Conservation (phyloP, 2,888 invertebrate genomes). For the Pogonocherus hispidulus region DNA sequence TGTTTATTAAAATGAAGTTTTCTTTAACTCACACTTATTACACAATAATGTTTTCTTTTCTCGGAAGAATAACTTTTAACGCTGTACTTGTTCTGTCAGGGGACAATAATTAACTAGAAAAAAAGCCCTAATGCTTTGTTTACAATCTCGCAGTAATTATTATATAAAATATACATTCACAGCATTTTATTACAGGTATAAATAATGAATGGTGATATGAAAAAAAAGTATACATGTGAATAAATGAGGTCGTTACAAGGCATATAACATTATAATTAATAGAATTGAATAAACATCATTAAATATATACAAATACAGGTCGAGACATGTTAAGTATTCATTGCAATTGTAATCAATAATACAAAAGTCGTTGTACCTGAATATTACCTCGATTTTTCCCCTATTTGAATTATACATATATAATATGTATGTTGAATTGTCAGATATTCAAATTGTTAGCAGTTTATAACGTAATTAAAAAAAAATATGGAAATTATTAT, state of each 20-base stretch:
- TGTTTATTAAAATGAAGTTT: no score
- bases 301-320: constrained; percentile 1
- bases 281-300: constrained; percentile 23
- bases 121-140: neutral
- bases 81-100: no score
- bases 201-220: constrained; percentile 17
- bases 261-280: constrained; percentile 20
- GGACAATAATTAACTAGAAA: neutral
- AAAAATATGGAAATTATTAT: no score
- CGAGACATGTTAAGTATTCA: constrained; percentile 14
- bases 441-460: neutral
- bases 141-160: constrained; percentile 5
- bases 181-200: constrained; percentile 9
- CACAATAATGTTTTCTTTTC: no score
- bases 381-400: neutral
- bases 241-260: constrained; percentile 16
- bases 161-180: constrained; percentile 18
- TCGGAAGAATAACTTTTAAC: no score
- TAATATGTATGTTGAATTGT: neutral
- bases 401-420: constrained; percentile 5
- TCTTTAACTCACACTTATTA: no score
- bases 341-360: constrained; percentile 1
- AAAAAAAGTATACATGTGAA: constrained; percentile 2
- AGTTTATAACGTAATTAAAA: neutral
- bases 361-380: constrained; percentile 6